These are phyloP conservation scores for Ostrea denselamellosa DNA, from an alignment of 1,140 invertebrate genomes.

Conservation along the genomic window DNA sequence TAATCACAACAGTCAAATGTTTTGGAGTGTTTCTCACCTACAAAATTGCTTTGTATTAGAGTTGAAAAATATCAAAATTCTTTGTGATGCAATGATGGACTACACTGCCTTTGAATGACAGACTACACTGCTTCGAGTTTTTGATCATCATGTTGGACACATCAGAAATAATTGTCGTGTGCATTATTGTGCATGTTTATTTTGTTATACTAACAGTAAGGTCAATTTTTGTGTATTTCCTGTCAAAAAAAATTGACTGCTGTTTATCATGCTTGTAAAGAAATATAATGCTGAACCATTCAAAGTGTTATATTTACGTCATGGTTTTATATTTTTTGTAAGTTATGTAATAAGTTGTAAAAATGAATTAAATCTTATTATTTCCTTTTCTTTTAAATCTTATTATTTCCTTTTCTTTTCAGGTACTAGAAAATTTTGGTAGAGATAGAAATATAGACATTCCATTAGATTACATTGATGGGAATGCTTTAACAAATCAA, in stretches of 20 bases:
- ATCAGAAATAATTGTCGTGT: not conserved
- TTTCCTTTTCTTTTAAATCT: not conserved
- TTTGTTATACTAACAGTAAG: constrained; percentile 6
- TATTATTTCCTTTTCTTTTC: constrained; percentile 48
- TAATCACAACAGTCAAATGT: not conserved
- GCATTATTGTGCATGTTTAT: constrained; percentile 19
- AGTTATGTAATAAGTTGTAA: not conserved
- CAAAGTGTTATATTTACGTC: not conserved
- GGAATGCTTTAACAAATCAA: constrained; percentile 25
- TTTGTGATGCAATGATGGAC: too few species aligned
- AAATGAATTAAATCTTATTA: not conserved
- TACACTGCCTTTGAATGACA: not conserved
- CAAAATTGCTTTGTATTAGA: too few species aligned
- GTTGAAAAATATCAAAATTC: too few species aligned
- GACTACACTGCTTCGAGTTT: not conserved
- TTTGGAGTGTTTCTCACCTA: too few species aligned
- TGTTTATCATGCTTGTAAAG: not conserved
- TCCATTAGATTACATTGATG: constrained; percentile 41
- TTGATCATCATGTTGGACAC: constrained; percentile 23
- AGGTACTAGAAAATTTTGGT: constrained; percentile 66
- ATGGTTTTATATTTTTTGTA: not conserved
- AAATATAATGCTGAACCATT: not conserved
- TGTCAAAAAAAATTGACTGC: constrained; percentile 34
- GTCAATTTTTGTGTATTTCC: constrained; percentile 4
- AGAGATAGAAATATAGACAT: constrained; percentile 45